Evolutionary conservation across 92 coral and sea anemone species (phyloP).

Genomic region (Muricea muricata): DNA sequence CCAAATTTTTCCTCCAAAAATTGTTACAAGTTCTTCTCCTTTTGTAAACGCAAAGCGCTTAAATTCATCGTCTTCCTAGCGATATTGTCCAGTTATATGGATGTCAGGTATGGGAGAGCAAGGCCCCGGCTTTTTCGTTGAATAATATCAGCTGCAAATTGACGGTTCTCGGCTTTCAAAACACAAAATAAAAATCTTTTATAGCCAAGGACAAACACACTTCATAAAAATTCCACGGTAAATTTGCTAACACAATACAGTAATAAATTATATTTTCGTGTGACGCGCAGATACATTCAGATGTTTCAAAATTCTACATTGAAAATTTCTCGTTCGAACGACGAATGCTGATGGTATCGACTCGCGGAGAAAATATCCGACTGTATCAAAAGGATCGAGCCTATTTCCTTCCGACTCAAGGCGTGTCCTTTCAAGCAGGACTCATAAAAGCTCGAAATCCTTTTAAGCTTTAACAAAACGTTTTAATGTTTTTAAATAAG

Average conservation of each 20-base stretch:
- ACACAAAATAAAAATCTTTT: background rate
- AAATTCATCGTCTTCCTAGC: background rate
- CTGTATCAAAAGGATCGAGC: background rate
- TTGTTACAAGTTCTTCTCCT: background rate
- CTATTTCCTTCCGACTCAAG: conserved; percentile 3
- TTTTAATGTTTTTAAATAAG: conserved; percentile 15
- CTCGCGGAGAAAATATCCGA: background rate
- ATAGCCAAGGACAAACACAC: background rate
- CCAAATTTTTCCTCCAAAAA: background rate
- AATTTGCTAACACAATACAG: background rate
- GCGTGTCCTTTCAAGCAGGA: background rate
- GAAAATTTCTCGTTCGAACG: background rate
- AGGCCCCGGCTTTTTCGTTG: background rate
- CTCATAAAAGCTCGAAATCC: background rate
- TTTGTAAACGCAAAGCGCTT: background rate
- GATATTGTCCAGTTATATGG: background rate
- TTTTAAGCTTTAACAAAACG: conserved; percentile 9
- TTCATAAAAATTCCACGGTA: background rate
- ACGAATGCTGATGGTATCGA: background rate
- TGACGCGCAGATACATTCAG: background rate
- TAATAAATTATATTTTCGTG: background rate
- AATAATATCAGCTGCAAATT: conserved; percentile 10
- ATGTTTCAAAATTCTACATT: background rate
- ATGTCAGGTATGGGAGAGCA: background rate
- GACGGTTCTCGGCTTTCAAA: background rate